A percentile compares a stretch with the other conserved stretches of the same genome.
Evolutionary conservation across 2,797 vertebrate genomes (phyloP).

Genomic region (Moxostoma hubbsi): DNA sequence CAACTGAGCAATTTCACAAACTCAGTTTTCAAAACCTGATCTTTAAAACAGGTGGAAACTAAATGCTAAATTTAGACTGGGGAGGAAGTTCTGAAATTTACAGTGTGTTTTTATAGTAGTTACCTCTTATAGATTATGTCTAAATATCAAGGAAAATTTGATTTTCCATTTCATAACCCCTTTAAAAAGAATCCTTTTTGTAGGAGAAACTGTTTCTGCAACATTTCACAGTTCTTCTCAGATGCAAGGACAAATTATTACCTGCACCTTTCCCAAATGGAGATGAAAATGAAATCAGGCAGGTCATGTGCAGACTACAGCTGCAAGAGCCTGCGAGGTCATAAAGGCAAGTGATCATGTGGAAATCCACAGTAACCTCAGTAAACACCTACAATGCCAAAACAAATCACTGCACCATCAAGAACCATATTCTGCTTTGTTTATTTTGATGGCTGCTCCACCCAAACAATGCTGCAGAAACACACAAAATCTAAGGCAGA

Average conservation of each 20-base stretch:
- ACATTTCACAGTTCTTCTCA: constrained; percentile 61
- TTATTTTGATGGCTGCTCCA: background rate
- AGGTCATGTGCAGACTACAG: constrained; percentile 74
- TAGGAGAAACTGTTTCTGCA: constrained; percentile 83
- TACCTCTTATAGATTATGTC: too few species aligned
- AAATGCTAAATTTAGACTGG: too few species aligned
- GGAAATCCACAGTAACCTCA: background rate
- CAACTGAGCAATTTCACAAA: too few species aligned
- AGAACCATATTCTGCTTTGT: background rate
- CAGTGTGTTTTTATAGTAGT: too few species aligned
- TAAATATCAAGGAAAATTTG: too few species aligned
- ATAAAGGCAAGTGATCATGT: constrained; percentile 64
- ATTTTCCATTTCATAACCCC: too few species aligned
- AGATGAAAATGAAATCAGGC: constrained; percentile 78
- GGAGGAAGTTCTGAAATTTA: too few species aligned
- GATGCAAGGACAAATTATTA: constrained; percentile 73
- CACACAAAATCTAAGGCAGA: too few species aligned
- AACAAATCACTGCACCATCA: background rate
- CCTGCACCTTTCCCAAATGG: constrained; percentile 73
- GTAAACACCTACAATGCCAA: background rate
- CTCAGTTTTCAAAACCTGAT: too few species aligned
- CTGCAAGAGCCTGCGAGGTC: constrained; percentile 81
- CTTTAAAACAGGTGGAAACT: too few species aligned
- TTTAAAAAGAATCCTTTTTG: background rate
- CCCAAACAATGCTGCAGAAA: too few species aligned